Percentiles rank a stretch among this genome's conserved stretches.
Conservation (phyloP, 2,797 vertebrate genomes). For the Syngnathus acus region DNA sequence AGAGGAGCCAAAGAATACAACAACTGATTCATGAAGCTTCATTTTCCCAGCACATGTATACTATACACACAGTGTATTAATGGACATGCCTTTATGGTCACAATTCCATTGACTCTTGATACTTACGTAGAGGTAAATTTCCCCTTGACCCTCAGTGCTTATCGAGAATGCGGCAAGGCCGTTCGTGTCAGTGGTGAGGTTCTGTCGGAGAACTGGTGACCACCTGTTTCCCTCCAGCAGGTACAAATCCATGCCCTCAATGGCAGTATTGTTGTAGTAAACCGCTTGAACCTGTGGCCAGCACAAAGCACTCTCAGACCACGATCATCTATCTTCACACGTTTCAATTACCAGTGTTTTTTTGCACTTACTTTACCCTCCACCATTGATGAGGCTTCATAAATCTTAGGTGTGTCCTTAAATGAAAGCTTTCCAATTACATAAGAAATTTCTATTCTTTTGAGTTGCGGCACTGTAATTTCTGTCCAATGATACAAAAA, state of each 20-base stretch:
- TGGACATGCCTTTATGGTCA: no score
- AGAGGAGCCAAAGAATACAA: no score
- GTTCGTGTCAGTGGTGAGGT: constrained; percentile 53
- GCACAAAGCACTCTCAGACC: neutral
- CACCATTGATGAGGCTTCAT: constrained; percentile 31
- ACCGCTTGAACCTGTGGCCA: constrained; percentile 54
- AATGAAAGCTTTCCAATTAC: constrained; percentile 50
- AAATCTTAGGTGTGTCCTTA: constrained; percentile 44
- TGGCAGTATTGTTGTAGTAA: constrained; percentile 35
- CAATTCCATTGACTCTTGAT: neutral
- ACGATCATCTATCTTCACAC: neutral
- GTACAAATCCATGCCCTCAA: constrained; percentile 40
- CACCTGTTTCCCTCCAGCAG: constrained; percentile 36
- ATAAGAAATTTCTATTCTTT: constrained; percentile 19
- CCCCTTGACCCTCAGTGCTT: constrained; percentile 1
- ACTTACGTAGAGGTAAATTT: constrained; percentile 36
- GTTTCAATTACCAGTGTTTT: neutral
- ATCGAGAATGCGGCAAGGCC: constrained; percentile 57
- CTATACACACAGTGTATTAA: no score
- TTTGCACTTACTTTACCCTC: constrained; percentile 47
- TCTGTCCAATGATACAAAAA: constrained; percentile 27
- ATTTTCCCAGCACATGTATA: no score
- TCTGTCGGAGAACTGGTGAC: constrained; percentile 16
- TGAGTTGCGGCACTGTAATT: neutral
- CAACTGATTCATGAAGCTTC: no score